Conservation (phyloP, 2,888 invertebrate genomes). For the Drosophila putrida region DNA sequence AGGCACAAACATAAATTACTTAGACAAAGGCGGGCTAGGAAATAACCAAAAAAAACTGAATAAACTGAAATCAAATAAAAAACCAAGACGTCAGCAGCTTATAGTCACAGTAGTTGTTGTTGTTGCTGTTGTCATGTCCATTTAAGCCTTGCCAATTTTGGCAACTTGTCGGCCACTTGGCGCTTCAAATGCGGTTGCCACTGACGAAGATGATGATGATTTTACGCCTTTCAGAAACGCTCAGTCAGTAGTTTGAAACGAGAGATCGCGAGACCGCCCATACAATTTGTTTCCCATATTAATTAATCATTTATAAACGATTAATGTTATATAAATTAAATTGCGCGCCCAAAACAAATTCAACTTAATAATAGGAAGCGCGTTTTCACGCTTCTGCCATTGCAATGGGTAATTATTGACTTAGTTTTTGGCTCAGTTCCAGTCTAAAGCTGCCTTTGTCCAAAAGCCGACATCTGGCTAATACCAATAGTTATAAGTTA, state of each 20-base stretch:
- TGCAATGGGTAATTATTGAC: constrained; percentile 66
- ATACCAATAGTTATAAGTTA: background rate
- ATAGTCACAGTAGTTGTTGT: constrained; percentile 22
- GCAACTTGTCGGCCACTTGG: constrained; percentile 77
- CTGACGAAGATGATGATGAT: constrained; percentile 43
- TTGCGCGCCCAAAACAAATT: constrained; percentile 78
- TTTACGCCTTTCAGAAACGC: constrained; percentile 64
- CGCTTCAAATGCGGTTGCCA: constrained; percentile 31
- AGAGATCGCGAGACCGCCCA: constrained; percentile 61
- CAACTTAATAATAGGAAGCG: constrained; percentile 75
- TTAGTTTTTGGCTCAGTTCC: constrained; percentile 42
- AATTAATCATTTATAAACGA: constrained; percentile 79
- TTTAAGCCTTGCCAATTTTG: constrained; percentile 82
- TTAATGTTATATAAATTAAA: constrained; percentile 78
- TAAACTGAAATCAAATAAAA: background rate
- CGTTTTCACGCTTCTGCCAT: constrained; percentile 68
- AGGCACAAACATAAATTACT: constrained; percentile 49
- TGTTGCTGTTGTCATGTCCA: constrained; percentile 60
- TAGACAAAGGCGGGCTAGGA: constrained; percentile 65
- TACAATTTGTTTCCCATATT: constrained; percentile 75
- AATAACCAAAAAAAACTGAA: constrained; percentile 64
- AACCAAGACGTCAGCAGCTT: constrained; percentile 48
- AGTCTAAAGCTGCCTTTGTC: too few relatives aligned
- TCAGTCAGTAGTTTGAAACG: constrained; percentile 5
- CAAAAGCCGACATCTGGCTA: constrained; percentile 43